A percentile compares a stretch with the other conserved stretches of the same genome.
These are phyloP conservation scores for Galaxea fascicularis DNA, from an alignment of 92 coral and sea anemone species.

Conservation along the genomic window DNA sequence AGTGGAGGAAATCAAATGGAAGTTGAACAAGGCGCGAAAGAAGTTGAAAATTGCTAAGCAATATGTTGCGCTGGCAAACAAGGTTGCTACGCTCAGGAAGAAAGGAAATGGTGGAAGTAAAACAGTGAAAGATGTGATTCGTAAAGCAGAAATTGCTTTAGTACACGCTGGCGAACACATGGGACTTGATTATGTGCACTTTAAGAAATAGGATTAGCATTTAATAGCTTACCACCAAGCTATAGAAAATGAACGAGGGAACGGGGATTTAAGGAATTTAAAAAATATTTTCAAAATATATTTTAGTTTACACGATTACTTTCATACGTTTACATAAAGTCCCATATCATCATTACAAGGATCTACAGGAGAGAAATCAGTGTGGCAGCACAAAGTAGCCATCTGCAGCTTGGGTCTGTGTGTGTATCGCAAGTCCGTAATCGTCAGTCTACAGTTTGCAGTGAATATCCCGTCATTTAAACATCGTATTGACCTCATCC, in stretches of 20 bases:
- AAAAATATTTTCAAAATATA: too few species aligned
- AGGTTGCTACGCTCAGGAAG: conserved; percentile 57
- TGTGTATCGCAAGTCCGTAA: too few species aligned
- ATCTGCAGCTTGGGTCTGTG: too few species aligned
- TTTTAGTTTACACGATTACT: too few species aligned
- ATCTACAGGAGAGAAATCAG: too few species aligned
- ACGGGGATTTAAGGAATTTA: neutral
- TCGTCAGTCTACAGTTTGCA: too few species aligned
- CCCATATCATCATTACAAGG: too few species aligned
- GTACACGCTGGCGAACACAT: conserved; percentile 91
- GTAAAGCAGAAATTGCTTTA: conserved; percentile 81
- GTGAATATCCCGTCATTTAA: too few species aligned
- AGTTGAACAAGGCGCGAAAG: conserved; percentile 85
- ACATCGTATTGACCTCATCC: too few species aligned
- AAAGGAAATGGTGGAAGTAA: conserved; percentile 48
- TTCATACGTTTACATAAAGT: too few species aligned
- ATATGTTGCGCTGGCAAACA: conserved; percentile 80
- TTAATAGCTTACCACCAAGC: neutral
- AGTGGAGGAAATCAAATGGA: conserved; percentile 88
- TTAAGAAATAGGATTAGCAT: conserved; percentile 45
- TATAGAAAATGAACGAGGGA: neutral
- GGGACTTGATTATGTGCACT: conserved; percentile 96
- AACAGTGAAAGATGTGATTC: conserved; percentile 79
- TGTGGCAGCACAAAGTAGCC: too few species aligned
- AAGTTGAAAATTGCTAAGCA: conserved; percentile 86